These are phyloP conservation scores for Proteles cristata DNA, from an alignment of 2,113 vertebrate species.

Conservation along the genomic window DNA sequence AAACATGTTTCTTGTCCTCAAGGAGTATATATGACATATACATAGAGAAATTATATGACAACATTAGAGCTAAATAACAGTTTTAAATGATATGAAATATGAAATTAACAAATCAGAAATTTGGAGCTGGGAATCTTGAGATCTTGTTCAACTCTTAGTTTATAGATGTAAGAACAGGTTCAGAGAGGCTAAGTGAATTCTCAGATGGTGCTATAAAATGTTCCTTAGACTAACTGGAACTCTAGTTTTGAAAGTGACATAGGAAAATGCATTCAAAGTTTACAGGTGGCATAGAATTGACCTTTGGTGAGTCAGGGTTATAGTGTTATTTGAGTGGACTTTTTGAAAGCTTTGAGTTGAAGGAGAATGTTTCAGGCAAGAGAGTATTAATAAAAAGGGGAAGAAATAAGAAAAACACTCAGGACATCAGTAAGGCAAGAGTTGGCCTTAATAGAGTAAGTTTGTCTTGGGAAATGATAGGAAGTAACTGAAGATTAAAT, in stretches of 20 bases:
- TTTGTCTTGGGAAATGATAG: background rate
- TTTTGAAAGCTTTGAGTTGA: background rate
- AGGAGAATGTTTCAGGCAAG: slow-evolving; percentile 14
- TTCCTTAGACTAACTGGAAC: background rate
- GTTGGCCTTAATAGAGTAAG: background rate
- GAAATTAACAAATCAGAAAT: background rate
- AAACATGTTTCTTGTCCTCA: background rate
- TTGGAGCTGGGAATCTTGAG: slow-evolving; percentile 21
- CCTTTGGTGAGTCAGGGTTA: background rate
- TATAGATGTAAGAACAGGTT: slow-evolving; percentile 13
- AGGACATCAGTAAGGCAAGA: background rate
- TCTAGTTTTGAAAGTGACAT: background rate
- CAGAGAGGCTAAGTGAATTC: background rate
- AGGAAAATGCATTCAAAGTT: background rate
- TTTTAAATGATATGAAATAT: background rate
- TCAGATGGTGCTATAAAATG: background rate
- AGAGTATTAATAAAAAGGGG: slow-evolving; percentile 18
- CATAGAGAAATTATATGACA: background rate
- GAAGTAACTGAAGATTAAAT: slow-evolving; percentile 19
- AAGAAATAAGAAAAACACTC: background rate
- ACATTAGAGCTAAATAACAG: background rate
- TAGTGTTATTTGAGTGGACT: slow-evolving; percentile 3
- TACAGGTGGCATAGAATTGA: background rate
- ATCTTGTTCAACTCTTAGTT: background rate
- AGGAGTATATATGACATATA: background rate